Base-by-base conservation (phyloP, 2,113 vertebrate genomes). In the Anarhynchus alexandrinus region DNA sequence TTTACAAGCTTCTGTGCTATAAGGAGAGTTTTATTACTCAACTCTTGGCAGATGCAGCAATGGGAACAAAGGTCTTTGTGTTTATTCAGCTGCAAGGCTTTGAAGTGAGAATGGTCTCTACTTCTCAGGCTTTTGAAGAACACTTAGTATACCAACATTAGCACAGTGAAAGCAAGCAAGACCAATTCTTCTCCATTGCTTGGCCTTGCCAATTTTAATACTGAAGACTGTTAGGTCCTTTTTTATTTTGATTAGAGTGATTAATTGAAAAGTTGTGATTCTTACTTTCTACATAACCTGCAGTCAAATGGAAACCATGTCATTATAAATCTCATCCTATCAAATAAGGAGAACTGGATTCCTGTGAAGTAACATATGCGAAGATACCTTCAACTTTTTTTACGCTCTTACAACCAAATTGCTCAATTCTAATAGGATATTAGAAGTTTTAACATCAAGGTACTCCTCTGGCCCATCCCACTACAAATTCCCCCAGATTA, bases 11-110 rank as follows among this genome's bases (percentile, higher is more conserved):
- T 86, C 76, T 78, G 51, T 78, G 40, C 67, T 88, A 42, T 67
- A 91, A 79, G 81, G 22, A 71, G 51, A 82, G 27, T 83, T 93
- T 86, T 86, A 90, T 88, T 86, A 86, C 72, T 81, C 1, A 0
- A 51, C 64, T 88, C 80, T 69, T 93, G 83, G 92, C 90, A 95
- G 82, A 88, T 30, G 43, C 45, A 86, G 82, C 80, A 91, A 29
- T 8, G 15, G 72, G 62, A 97, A 93, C 70, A 94, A 96, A 94
- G 62, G 52, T 84, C 57, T 91, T 89, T 16, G 18, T 87, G 66
- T 93, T 96, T 94, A 91, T 72, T 96, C 93, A 94, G 90, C 93
- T 96, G 96, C 82, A 90, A 88, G 54, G 45, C 93, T 96, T 96
- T 96, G 92, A 96, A 91, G 82, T 62, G 27, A 94, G 61, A 43